Evolutionary conservation across 2,797 vertebrate genomes (phyloP).

Genomic region (Centropyge bicolor): DNA sequence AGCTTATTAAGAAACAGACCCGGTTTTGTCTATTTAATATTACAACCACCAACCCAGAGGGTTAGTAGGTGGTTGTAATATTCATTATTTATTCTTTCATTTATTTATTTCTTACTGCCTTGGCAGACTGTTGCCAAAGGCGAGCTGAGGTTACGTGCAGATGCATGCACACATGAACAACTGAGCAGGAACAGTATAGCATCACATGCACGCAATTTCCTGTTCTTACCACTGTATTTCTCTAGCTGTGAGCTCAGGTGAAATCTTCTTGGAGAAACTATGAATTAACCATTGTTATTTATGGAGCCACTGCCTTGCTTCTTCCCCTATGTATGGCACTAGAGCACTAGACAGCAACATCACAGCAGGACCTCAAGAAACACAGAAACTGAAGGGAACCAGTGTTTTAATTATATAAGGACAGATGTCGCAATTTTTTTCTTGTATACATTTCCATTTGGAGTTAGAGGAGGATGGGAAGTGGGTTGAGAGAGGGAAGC

Average conservation of each 20-base stretch:
- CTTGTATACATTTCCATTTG: neutral
- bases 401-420: neutral
- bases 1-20: neutral
- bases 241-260: neutral
- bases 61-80: neutral
- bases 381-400: neutral
- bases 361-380: conserved; percentile 5
- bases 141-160: neutral
- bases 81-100: neutral
- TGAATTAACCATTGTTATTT: neutral
- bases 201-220: neutral
- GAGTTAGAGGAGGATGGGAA: neutral
- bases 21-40: no score
- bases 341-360: neutral
- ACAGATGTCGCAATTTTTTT: neutral
- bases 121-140: neutral
- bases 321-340: neutral
- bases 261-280: neutral
- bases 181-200: neutral
- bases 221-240: neutral
- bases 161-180: neutral
- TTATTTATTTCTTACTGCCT: neutral
- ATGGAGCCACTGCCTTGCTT: neutral
- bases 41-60: no score
- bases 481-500: neutral